Evolutionary conservation across 2,113 vertebrate genomes (phyloP), one percentile per base, ranked within the genome.

Genomic region (Malaclemys terrapin): DNA sequence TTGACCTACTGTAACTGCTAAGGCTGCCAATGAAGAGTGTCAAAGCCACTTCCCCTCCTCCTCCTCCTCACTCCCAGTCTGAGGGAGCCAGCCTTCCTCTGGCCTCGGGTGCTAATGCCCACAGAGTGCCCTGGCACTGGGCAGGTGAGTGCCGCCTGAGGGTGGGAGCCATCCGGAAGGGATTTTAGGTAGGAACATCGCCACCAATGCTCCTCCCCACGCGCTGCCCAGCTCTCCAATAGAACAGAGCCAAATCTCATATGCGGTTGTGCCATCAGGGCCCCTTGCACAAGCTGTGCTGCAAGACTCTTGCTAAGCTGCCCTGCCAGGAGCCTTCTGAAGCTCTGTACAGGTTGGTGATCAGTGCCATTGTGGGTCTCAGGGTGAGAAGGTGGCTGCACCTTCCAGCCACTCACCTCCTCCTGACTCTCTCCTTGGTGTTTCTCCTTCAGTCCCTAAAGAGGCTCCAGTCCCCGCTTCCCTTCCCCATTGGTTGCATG

Each of bases 211-310:
- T 25, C 1, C 22, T 0, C 47, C 50, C 57, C 52, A 49, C 1
- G 17, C 65, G 56, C 24, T 0, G 8, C 6, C 53, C 76, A 22
- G 49, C 86, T 53, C 45, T 49, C 16, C 25, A 54, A 57, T 13
- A 5, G 9, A 25, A 3, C 53, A 31, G 49, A 72, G 13, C n/a
- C 1, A 0, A 2, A 16, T 1, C 2, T 25, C 7, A 13, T 25
- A 42, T 2, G 8, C 3, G 4, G 0, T 42, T 49, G 22, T 85
- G 57, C 25, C 85, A 0, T 6, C 0, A 24, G 59, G 31, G 35
- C 0, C 0, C 35, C 11, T 5, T 27, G 2, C 0, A 0, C 5
- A 42, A 5, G 12, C 1, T 59, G 1, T 0, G 0, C 25, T 38
- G 47, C 89, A 78, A 10, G 56, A 9, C 59, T 6, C 4, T 24